Base-by-base conservation (phyloP, 2,113 vertebrate species). In the Periophthalmodon schlosseri region DNA sequence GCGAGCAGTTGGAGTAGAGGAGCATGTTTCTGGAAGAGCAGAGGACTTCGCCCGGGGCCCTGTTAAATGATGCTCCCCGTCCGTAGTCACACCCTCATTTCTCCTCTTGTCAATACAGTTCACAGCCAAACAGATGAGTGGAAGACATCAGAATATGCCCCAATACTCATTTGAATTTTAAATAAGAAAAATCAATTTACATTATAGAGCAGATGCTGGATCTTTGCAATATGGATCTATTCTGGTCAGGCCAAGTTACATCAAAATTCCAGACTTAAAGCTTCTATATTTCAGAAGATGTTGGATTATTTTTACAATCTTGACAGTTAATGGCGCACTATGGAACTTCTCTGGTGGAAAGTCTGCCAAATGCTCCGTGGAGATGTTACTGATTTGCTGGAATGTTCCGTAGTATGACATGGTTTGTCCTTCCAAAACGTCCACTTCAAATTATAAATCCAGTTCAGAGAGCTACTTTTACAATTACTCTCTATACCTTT, bases 51-150 rank as follows among this genome's bases (percentile, higher is more conserved):
- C 90, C 91, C 0, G 68, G 58, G 92, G 92, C 89, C 81, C 79
- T 86, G 82, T 91, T 92, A 91, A 92, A 93, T 92, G 90, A 93
- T 91, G 87, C 91, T 91, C 84, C 85, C 79, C 73, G 72, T 92
- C 89, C 87, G 77, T 78, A 88, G 82, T 90, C 88, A 88, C 90
- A 91, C 88, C 78, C 89, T 92, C 89, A 86, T 93, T 92, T 89
- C 86, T 93, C 86, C 83, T 85, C 87, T 82, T 91, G 89, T 94
- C 92, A 87, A 90, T 90, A 88, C 74, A 75, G 79, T 80, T 83
- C 88, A 88, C 74, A 72, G 80, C 70, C 73, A 70, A 71, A 78
- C 72, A 83, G 75, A 83, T 11, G 39, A 66, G 63, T 50, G 74
- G 76, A 80, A 86, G 70, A 23, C 57, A 84, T 88, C 74, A 75